These are phyloP conservation scores for Zaprionus nigranus DNA, from an alignment of 1,140 invertebrate genomes.

Conservation along the genomic window DNA sequence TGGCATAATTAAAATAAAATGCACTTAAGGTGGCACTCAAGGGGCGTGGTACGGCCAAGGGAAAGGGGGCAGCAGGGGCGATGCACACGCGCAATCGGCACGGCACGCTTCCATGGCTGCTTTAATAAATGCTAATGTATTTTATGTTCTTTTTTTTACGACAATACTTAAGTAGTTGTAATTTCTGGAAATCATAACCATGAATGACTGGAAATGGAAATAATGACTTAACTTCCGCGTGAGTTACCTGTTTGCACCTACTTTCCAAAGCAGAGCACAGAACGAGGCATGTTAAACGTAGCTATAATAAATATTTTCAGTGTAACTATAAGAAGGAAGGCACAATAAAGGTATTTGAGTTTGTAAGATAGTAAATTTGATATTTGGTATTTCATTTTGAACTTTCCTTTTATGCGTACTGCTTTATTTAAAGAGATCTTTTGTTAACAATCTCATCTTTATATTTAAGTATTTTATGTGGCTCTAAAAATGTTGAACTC, in stretches of 20 bases:
- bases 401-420: no score
- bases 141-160: conserved; percentile 68
- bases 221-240: conserved; percentile 69
- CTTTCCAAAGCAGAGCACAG: neutral
- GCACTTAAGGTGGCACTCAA: conserved; percentile 32
- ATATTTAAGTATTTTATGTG: no score
- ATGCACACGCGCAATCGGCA: conserved; percentile 25
- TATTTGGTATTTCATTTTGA: neutral
- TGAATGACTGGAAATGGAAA: conserved; percentile 44
- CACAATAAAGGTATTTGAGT: neutral
- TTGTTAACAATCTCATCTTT: no score
- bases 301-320: neutral
- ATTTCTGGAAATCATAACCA: conserved; percentile 79
- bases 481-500: no score
- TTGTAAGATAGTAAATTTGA: neutral
- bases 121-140: conserved; percentile 77
- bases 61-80: neutral
- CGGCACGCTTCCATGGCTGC: conserved; percentile 69
- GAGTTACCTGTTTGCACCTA: conserved; percentile 1
- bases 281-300: neutral
- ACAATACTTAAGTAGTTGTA: conserved; percentile 72
- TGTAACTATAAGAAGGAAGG: neutral
- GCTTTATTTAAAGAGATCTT: no score
- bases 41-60: neutral
- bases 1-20: conserved; percentile 75